Evolutionary conservation across 2,888 invertebrate species (phyloP), one percentile per base, ranked within the genome.

Genomic region (Drosophila bunnanda): DNA sequence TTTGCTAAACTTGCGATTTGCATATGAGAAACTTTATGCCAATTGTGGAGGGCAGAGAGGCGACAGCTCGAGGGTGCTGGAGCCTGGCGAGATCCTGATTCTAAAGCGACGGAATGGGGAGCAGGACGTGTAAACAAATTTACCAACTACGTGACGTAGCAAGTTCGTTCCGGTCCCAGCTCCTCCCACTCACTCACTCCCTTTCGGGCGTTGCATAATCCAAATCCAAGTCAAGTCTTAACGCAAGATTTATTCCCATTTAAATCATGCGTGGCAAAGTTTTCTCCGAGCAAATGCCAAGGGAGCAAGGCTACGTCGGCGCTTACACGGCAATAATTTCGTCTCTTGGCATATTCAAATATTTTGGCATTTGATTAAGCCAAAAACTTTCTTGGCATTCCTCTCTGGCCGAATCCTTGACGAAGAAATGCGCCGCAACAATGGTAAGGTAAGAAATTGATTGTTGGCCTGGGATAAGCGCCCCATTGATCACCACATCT

Each of bases 1-100:
- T 86, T 86, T 89, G 90, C 90, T 89, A 87, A 89, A 89, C 87
- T 89, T 86, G 89, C 89, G 84, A 86, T 86, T 86, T 86, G 90
- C 86, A 89, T 89, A 88, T 88, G 89, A 86, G 89, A 85, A 85
- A 86, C 79, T 86, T 89, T 75, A 76, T 89, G 87, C 87, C 87
- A 86, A 83, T 84, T 84, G 89, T 84, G 43, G 44, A 43, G 28
- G 53, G 17, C 38, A 25, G 6, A 32, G 15, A 13, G 46, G 53
- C n/a, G 36, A 43, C 38, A 9, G 55, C 43, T 39, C 50, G 32
- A 38, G 54, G 48, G 54, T 4, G 39, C 32, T 43, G 15, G 22
- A 38, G 30, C 44, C 65, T 59, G 44, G 22, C 30, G 30, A 41
- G 44, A 50, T 50, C 50, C 50, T 32, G 50, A 32, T 54, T 41